Evolutionary conservation across 23 tunicate species (phyloP), one percentile per base, ranked within the genome.

Genomic region (Halocynthia roretzi): DNA sequence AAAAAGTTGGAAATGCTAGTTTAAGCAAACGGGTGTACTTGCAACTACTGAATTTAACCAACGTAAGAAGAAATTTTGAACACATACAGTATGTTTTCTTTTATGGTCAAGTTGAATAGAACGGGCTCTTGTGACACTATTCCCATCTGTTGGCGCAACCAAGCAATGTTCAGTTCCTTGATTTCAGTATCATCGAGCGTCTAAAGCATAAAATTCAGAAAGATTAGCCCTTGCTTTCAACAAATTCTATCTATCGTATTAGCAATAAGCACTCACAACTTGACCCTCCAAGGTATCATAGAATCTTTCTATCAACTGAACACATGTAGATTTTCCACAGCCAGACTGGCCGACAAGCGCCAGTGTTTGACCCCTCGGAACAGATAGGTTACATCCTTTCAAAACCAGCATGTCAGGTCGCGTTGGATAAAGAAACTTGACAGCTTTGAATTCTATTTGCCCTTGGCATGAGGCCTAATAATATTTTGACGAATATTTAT

Each of bases 121-220:
- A 84, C 78, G n/a, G 88, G 88, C 52, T 76, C 81, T 54, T 84
- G 88, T 67, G 88, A 84, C 8, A 84, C 88, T 15, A 84, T 54
- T 17, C 88, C 88, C 83, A 84, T 84, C 56, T 84, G 88, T 58
- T 84, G 88, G 50, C 88, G 83, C 81, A 84, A 5, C 88, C 88
- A 84, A 8, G 71, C 49, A 20, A 84, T 71, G 56, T 84, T 84
- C 71, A 84, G 67, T 19, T 56, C 51, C 49, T 57, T 55, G 52
- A 77, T 55, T 15, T 84, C 78, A 50, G 66, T 44, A 10, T 71
- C 78, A 61, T 84, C 88, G 17, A 84, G 10, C 61, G 44, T 77
- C 88, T 84, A 56, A 14, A 77, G 5, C 22, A 15, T 8, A 20
- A 77, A 0, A 63, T 50, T 51, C 12, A 50, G 14, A 50, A 0